Base-by-base conservation (phyloP, 2,113 vertebrate genomes). In the Acrocephalus kingi region DNA sequence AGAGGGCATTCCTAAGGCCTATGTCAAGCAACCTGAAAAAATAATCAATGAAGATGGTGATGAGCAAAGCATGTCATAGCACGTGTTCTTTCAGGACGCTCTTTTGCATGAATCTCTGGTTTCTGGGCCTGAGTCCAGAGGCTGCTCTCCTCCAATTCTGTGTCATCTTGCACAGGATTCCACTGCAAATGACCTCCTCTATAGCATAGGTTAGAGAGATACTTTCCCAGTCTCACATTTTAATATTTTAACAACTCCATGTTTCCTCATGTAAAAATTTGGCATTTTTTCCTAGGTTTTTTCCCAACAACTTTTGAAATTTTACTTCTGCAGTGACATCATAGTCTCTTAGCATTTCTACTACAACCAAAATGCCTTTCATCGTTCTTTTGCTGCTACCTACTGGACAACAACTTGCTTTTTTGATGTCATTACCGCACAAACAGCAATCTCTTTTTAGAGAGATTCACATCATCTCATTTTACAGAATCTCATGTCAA, bases 1-100 rank as follows among this genome's bases (percentile, higher is more conserved):
- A 56, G 27, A 12, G 45, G 39, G 11, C 2, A 0, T 37, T 78
- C 55, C 80, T 0, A 2, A 75, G 22, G 25, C 51, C 0, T 0
- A 18, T 24, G 46, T 30, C 15, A 78, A 33, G 22, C 62, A 63
- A 67, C 20, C 56, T 87, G 56, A 71, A 83, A 81, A 92, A 46
- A 31, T 39, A 52, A 27, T 41, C 64, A 61, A 0, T 74, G 35
- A 52, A 72, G 77, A 13, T 49, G 45, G 31, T 41, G 66, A 49
- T 39, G 5, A 82, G n/a, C 52, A 76, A 68, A 89, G 54, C 20
- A 5, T n/a, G 19, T 28, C 66, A 78, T 39, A 68, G 30, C 68
- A n/a, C 1, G 1, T 37, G 8, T 56, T 82, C 69, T 89, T 87
- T 74, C 64, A 89, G 86, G 43, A 55, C 30, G 21, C 15, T 67